These are phyloP conservation scores for Erebia ligea DNA, from an alignment of 2,888 invertebrate species.

Conservation along the genomic window DNA sequence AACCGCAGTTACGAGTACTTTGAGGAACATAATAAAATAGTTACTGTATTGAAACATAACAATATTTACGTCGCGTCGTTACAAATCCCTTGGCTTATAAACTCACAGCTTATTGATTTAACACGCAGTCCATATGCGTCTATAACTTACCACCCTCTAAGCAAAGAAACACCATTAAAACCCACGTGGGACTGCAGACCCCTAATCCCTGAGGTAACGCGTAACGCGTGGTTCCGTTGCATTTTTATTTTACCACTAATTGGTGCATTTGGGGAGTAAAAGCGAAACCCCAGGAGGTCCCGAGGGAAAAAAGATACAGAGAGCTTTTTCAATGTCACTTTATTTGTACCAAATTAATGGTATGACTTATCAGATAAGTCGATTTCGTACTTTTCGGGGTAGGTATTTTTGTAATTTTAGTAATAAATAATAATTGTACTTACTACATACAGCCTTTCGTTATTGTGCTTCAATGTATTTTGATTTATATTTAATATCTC, in stretches of 20 bases:
- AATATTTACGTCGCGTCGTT: constrained; percentile 1
- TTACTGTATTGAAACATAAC: constrained; percentile 14
- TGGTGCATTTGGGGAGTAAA: constrained; percentile 74
- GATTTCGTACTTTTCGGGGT: constrained; percentile 12
- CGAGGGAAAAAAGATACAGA: constrained; percentile 59
- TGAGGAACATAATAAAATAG: constrained; percentile 14
- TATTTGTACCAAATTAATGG: constrained; percentile 58
- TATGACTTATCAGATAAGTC: constrained; percentile 39
- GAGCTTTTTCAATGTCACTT: constrained; percentile 75
- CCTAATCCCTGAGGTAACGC: constrained; percentile 56
- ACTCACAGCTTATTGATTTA: constrained; percentile 63
- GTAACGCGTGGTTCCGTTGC: constrained; percentile 78
- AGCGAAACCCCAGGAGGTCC: constrained; percentile 63
- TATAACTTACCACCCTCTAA: constrained; percentile 70
- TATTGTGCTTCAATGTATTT: no score
- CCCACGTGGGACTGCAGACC: constrained; percentile 68
- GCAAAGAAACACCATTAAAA: constrained; percentile 78
- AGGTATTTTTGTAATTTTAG: no score
- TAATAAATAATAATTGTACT: no score
- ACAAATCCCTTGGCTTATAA: constrained; percentile 18
- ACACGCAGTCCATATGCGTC: constrained; percentile 74
- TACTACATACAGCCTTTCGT: no score
- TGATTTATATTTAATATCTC: no score
- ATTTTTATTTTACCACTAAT: constrained; percentile 82
- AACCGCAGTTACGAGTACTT: not conserved